Evolutionary conservation across 2,888 invertebrate genomes (phyloP), one percentile per base, ranked within the genome.

Genomic region (Habrosyne pyritoides): DNA sequence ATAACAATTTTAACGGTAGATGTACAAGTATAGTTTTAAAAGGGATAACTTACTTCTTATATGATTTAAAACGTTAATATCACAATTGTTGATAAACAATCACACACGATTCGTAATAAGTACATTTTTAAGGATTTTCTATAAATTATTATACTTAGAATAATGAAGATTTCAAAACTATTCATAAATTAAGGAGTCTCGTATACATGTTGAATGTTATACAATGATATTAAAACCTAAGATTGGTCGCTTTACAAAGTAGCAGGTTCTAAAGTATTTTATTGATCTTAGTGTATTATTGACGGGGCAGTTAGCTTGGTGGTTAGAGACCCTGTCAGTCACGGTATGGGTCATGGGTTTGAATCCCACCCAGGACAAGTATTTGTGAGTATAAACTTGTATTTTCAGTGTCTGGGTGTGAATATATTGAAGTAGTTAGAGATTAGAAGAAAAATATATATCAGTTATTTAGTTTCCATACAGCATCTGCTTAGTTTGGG

Each of bases 1-100:
- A 59, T 76, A 74, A 78, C 78, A 84, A 67, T 64, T 47, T 53
- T 26, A 53, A 46, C n/a, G n/a, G n/a, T n/a, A 42, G 12, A 53
- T 53, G 46, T 26, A n/a, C 52, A 52, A 57, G 33, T 46, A n/a
- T n/a, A 48, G 52, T 60, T 62, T 53, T 58, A 61, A 59, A 66
- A 63, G 10, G 33, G 50, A 46, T n/a, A 14, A 59, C 57, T 54
- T 51, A 56, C 47, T 56, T 71, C 55, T 49, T 22, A 8, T 14
- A 42, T 26, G 22, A 51, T 56, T 60, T 55, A 55, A 57, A 50
- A 55, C 33, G 54, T 67, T 73, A 68, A 66, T 73, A 75, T 73
- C 71, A 73, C 75, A 73, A 67, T 65, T 60, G 69, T 52, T 60
- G 52, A 60, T 53, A 52, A 54, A 60, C 60, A 53, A 47, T 51